phyloP scores from a whole-genome alignment of 2,113 vertebrate genomes.

The Psittacus erithacus region DNA sequence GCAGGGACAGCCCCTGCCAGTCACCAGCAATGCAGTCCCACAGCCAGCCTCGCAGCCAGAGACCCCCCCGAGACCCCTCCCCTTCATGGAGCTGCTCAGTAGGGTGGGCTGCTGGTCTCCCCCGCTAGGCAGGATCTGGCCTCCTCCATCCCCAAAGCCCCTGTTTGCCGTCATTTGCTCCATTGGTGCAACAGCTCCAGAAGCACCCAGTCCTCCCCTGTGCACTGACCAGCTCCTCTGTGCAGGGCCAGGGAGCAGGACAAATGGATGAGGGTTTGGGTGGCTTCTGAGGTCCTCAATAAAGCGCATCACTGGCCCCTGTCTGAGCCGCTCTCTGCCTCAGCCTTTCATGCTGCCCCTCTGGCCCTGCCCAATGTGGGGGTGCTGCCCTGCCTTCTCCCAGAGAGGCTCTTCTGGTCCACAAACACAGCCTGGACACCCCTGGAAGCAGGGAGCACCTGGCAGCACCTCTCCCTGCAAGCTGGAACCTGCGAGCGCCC shows the following conservation, averaged over 20 bases:
- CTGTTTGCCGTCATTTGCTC: not conserved
- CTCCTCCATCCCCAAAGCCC: not conserved
- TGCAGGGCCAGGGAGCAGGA: rapidly evolving
- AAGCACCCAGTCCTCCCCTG: rapidly evolving
- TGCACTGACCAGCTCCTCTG: not conserved
- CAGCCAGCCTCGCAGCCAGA: rapidly evolving
- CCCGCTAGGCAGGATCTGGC: not conserved
- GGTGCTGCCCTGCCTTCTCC: not conserved
- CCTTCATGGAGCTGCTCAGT: not conserved
- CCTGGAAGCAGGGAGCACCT: not conserved
- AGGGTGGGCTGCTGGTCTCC: not conserved
- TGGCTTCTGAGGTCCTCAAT: constrained; percentile 18
- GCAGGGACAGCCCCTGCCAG: not conserved
- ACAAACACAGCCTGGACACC: not conserved
- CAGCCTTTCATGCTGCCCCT: rapidly evolving
- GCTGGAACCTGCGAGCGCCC: not conserved
- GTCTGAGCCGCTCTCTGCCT: not conserved
- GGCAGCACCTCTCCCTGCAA: not conserved
- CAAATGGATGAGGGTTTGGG: not conserved
- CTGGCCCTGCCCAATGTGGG: rapidly evolving
- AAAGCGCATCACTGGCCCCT: not conserved
- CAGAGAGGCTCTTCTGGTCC: not conserved
- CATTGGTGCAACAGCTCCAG: rapidly evolving
- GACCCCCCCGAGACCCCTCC: rapidly evolving
- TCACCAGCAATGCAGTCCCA: not conserved